Evolutionary conservation across 2,888 invertebrate species (phyloP), one percentile per base, ranked within the genome.

Genomic region (Phoenoteleia sp.): DNA sequence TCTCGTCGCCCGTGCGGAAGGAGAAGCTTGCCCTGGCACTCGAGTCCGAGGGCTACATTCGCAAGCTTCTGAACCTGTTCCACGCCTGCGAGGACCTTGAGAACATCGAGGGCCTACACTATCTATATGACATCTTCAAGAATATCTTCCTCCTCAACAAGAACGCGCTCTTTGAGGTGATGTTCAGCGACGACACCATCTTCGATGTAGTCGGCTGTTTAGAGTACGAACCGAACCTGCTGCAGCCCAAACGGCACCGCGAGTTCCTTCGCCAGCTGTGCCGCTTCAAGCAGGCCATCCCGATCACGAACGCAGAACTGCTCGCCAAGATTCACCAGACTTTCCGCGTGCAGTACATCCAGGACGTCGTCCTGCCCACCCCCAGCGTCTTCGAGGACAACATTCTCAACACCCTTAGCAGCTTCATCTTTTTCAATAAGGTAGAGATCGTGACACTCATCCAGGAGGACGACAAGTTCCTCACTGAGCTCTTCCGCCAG

Each of bases 371-470:
- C 91, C 95, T 99, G 93, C 99, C 99, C 23, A 98, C 99, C 60
- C 99, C 99, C 11, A 99, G 99, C 89, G 98, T 99, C 90, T 99
- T 99, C 94, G 99, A 99, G 94, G 99, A 99, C 94, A 99, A 99
- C 94, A 97, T 99, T 96, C 96, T 99, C 87, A 99, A 99, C 91
- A 98, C 99, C 83, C 95, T 99, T 92, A 98, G 98, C 93, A 99
- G 99, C 95, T 99, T 99, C 95, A 98, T 99, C 94, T 99, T 99
- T 95, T 99, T 99, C 95, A 99, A 99, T 95, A 99, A 99, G 95
- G 98, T 99, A 93, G 99, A 99, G 95, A 99, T 99, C 94, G 99
- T 99, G 89, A 98, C 98, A 89, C 96, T 99, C 92, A 98, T 99
- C 94, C 97, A 99, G 95, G 99, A 99, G 92, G 99, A 99, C 95